Evolutionary conservation across 23 tunicate genomes (phyloP).

Genomic region (Trididemnum clinides): DNA sequence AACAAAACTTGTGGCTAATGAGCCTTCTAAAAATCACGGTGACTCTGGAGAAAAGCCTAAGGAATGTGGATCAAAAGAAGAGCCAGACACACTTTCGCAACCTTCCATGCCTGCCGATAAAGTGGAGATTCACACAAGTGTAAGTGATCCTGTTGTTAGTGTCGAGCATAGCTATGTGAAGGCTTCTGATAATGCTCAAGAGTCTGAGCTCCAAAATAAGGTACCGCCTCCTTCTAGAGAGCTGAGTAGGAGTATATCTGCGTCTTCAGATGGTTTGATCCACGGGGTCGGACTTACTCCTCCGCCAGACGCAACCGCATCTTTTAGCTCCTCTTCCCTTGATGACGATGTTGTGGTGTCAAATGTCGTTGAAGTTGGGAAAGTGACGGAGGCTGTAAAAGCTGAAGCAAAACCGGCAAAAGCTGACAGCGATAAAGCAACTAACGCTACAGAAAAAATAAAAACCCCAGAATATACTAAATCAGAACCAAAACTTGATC

Average conservation of each 20-base stretch:
- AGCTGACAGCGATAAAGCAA: not conserved
- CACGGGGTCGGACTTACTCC: constrained; percentile 71
- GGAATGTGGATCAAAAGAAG: not conserved
- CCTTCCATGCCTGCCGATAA: not conserved
- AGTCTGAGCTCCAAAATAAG: not conserved
- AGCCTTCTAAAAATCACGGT: too few species aligned
- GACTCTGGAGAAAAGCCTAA: too few species aligned
- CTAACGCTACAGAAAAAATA: not conserved
- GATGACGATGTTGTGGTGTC: constrained; percentile 34
- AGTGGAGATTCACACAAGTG: not conserved
- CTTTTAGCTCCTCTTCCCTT: constrained; percentile 1
- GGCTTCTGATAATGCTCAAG: not conserved
- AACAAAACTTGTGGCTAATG: too few species aligned
- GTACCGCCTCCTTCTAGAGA: not conserved
- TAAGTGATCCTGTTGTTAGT: not conserved
- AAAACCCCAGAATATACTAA: not conserved
- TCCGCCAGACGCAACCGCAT: constrained; percentile 42
- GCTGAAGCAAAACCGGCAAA: not conserved
- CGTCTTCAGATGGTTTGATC: constrained; percentile 6
- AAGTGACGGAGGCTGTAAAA: not conserved
- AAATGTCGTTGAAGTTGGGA: constrained; percentile 28
- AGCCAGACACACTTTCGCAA: not conserved
- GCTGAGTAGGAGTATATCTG: not conserved
- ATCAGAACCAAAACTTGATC: not conserved
- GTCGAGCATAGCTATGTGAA: constrained; percentile 40